phyloP scores from a whole-genome alignment of 1,140 invertebrate species.

The Drosophila jambulina region DNA sequence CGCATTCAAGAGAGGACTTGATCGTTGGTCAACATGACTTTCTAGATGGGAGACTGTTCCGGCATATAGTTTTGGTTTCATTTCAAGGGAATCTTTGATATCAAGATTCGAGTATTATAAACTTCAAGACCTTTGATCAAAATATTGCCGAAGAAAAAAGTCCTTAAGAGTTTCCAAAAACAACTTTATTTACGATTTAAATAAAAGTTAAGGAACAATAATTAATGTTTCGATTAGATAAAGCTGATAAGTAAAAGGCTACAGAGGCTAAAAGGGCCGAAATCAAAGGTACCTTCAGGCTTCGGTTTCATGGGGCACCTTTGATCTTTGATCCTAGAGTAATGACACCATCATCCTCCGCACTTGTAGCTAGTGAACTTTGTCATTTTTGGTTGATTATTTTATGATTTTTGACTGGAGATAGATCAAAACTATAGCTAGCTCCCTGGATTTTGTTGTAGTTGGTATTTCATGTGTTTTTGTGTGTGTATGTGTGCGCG shows the following conservation, averaged over 20 bases:
- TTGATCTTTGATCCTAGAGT: conserved; percentile 1
- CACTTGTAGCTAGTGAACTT: conserved; percentile 1
- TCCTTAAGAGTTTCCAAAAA: not conserved
- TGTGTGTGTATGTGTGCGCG: not conserved
- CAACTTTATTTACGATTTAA: no score
- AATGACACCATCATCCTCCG: not conserved
- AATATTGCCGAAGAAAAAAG: not conserved
- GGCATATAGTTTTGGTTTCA: no score
- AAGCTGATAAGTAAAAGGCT: no score
- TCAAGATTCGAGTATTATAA: not conserved
- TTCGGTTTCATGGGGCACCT: not conserved
- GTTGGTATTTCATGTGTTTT: conserved; percentile 10
- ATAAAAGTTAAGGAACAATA: not conserved
- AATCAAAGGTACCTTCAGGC: not conserved
- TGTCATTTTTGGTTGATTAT: conserved; percentile 23
- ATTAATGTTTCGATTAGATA: not conserved
- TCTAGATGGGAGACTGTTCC: no score
- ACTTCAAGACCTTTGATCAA: not conserved
- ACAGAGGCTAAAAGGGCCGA: not conserved
- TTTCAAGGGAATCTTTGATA: no score
- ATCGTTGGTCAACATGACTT: not conserved
- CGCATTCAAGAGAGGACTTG: not conserved
- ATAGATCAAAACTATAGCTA: not conserved
- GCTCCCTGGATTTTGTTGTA: conserved; percentile 23
- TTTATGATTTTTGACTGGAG: conserved; percentile 16